Percentiles rank a stretch among this genome's conserved stretches.
Conservation (phyloP, 2,888 invertebrate genomes). For the Cantharis nigra region DNA sequence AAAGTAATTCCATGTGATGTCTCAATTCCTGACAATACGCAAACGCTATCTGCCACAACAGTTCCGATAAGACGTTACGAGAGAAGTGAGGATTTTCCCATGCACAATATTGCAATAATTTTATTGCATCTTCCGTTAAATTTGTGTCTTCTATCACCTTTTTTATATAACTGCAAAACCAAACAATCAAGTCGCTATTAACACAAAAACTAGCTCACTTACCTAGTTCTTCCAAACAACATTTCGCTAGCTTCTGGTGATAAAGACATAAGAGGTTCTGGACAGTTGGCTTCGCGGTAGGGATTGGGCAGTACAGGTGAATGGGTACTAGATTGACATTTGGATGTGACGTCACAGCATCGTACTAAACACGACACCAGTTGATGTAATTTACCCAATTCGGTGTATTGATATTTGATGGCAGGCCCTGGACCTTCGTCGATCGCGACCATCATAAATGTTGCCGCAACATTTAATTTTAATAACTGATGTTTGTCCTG, state of each 20-base stretch:
- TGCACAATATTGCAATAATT: conserved; percentile 89
- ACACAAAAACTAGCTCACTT: background rate
- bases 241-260: conserved; percentile 78
- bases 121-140: conserved; percentile 87
- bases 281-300: conserved; percentile 68
- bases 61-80: conserved; percentile 83
- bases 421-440: conserved; percentile 92
- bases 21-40: conserved; percentile 94
- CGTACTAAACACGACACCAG: conserved; percentile 87
- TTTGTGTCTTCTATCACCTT: conserved; percentile 94
- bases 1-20: conserved; percentile 87
- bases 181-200: background rate
- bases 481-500: conserved; percentile 67
- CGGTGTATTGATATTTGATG: conserved; percentile 95
- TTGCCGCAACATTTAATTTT: conserved; percentile 84
- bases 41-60: conserved; percentile 87
- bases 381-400: conserved; percentile 91
- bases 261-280: conserved; percentile 69
- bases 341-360: conserved; percentile 82
- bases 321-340: conserved; percentile 60
- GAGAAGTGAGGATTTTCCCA: conserved; percentile 98
- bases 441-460: conserved; percentile 88
- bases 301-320: conserved; percentile 72
- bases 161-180: conserved; percentile 76
- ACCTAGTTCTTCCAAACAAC: conserved; percentile 76